phyloP scores from a whole-genome alignment of 1,140 invertebrate species.

The Rhynchophorus ferrugineus region DNA sequence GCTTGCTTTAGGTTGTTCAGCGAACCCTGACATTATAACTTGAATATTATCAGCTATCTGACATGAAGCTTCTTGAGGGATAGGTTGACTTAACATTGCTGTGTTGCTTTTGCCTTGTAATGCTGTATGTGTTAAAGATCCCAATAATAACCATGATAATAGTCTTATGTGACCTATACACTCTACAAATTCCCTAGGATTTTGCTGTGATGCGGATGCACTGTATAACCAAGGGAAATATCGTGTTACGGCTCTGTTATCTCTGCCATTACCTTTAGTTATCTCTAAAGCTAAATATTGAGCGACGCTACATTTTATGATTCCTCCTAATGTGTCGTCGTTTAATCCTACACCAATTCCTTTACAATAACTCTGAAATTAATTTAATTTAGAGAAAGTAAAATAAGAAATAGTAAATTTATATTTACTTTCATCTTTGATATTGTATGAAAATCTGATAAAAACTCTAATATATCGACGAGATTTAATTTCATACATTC shows the following conservation, averaged over 20 bases:
- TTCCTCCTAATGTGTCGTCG: constrained; percentile 91
- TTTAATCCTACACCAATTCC: constrained; percentile 72
- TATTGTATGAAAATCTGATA: constrained; percentile 92
- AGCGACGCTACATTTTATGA: constrained; percentile 89
- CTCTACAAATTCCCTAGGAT: constrained; percentile 89
- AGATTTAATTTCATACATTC: constrained; percentile 91
- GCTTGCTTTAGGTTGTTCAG: constrained; percentile 87
- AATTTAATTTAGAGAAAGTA: not conserved
- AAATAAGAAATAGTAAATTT: not conserved
- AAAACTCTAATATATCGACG: constrained; percentile 90
- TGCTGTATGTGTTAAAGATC: constrained; percentile 84
- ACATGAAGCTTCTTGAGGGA: constrained; percentile 91
- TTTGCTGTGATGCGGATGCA: constrained; percentile 76
- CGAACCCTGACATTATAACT: constrained; percentile 90
- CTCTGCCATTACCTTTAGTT: constrained; percentile 74
- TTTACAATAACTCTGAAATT: constrained; percentile 71
- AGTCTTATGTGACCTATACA: constrained; percentile 91
- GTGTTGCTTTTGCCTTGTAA: constrained; percentile 44
- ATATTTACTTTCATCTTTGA: constrained; percentile 86
- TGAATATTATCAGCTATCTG: constrained; percentile 96
- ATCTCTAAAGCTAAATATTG: constrained; percentile 94
- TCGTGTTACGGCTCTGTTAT: constrained; percentile 73
- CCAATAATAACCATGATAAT: constrained; percentile 91
- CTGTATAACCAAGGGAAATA: constrained; percentile 91
- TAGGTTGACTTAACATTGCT: constrained; percentile 65